phyloP scores from a whole-genome alignment of 2,113 vertebrate species.

The Calidris pygmaea region DNA sequence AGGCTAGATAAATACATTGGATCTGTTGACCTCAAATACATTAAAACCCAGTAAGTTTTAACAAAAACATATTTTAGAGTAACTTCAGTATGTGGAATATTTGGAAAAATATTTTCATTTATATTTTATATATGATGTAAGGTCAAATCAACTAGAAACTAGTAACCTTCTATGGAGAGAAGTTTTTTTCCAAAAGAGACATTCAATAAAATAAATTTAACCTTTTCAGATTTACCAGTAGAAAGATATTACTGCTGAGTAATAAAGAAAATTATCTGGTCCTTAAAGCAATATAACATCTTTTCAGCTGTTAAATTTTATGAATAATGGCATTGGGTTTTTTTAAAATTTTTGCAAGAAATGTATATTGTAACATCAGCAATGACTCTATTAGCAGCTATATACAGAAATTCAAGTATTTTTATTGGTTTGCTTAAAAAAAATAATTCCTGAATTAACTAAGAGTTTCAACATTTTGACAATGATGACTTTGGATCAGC shows the following conservation, averaged over 20 bases:
- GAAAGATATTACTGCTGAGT: background rate
- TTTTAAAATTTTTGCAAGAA: background rate
- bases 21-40: background rate
- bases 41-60: background rate
- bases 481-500: background rate
- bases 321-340: background rate
- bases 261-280: background rate
- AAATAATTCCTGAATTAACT: background rate
- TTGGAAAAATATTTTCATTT: background rate
- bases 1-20: background rate
- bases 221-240: background rate
- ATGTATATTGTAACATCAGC: background rate
- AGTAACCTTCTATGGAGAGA: rapidly evolving
- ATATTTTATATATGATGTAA: background rate
- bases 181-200: background rate
- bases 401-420: background rate
- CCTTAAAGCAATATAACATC: background rate
- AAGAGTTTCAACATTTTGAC: background rate
- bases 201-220: background rate
- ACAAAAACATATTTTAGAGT: background rate
- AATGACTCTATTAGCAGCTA: background rate
- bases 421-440: background rate
- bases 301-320: background rate
- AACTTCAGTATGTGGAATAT: background rate
- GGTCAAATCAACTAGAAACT: background rate